These are phyloP conservation scores for Brachypodius melanocephalos DNA, from an alignment of 2,113 vertebrate species.

Conservation along the genomic window DNA sequence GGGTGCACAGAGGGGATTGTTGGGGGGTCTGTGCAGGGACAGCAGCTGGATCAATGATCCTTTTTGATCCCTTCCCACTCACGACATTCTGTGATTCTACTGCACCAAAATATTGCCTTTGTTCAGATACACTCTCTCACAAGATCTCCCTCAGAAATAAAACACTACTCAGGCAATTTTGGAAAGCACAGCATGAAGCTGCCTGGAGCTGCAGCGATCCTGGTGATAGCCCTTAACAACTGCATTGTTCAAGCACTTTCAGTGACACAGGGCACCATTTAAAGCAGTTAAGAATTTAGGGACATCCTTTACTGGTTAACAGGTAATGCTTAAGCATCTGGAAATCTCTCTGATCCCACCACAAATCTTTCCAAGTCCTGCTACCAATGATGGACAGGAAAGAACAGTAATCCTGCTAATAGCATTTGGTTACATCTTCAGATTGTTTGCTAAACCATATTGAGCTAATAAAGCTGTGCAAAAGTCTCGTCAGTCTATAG, in stretches of 20 bases:
- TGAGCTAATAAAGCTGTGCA: neutral
- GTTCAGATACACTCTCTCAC: neutral
- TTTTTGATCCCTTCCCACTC: too few relatives aligned
- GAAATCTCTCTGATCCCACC: neutral
- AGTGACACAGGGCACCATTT: neutral
- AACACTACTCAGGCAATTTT: neutral
- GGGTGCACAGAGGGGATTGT: neutral
- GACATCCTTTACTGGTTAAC: neutral
- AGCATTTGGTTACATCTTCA: neutral
- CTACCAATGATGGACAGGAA: accelerated
- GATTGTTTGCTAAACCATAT: neutral
- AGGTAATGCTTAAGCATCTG: neutral
- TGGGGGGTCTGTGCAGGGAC: neutral
- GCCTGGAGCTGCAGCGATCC: neutral
- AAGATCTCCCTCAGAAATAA: neutral
- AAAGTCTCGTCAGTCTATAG: neutral
- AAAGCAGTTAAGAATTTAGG: neutral
- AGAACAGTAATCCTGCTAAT: neutral
- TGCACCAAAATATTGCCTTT: neutral
- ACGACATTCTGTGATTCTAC: neutral
- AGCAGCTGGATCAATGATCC: neutral
- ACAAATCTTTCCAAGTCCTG: neutral
- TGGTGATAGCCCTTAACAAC: neutral
- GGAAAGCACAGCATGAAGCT: neutral
- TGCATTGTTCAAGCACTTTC: neutral